Evolutionary conservation across 1,140 invertebrate genomes (phyloP).

Genomic region (Augochlora pura): DNA sequence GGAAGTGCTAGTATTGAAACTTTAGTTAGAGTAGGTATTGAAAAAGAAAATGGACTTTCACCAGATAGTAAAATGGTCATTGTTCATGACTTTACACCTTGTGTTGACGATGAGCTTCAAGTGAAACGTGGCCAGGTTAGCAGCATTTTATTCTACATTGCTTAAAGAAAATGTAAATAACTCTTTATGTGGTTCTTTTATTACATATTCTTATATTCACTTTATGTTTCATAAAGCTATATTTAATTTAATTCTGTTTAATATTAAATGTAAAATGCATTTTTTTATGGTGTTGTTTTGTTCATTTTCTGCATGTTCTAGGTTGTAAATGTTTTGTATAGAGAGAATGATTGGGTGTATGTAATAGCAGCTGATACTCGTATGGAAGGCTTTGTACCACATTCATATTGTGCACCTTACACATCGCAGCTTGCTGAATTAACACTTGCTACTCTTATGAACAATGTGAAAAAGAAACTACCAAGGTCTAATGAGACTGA

Average conservation of each 20-base stretch:
- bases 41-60: constrained; percentile 95
- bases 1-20: constrained; percentile 97
- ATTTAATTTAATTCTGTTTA: not conserved
- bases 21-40: constrained; percentile 94
- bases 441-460: constrained; percentile 84
- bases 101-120: constrained; percentile 96
- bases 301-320: constrained; percentile 68
- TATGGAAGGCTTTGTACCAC: constrained; percentile 96
- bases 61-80: constrained; percentile 97
- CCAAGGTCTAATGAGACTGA: constrained; percentile 82
- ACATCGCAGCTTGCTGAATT: constrained; percentile 88
- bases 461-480: constrained; percentile 91
- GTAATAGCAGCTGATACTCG: constrained; percentile 93
- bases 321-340: constrained; percentile 94
- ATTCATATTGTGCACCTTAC: constrained; percentile 94
- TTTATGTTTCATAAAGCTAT: not conserved
- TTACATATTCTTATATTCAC: constrained; percentile 14
- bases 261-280: constrained; percentile 1
- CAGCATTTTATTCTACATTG: constrained; percentile 23
- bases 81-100: constrained; percentile 95
- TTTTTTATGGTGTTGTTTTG: constrained; percentile 22
- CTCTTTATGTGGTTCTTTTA: not conserved
- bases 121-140: constrained; percentile 86
- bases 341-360: constrained; percentile 98
- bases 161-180: constrained; percentile 26